phyloP scores from a whole-genome alignment of 2,797 vertebrate genomes.

The Arnoldichthys spilopterus region DNA sequence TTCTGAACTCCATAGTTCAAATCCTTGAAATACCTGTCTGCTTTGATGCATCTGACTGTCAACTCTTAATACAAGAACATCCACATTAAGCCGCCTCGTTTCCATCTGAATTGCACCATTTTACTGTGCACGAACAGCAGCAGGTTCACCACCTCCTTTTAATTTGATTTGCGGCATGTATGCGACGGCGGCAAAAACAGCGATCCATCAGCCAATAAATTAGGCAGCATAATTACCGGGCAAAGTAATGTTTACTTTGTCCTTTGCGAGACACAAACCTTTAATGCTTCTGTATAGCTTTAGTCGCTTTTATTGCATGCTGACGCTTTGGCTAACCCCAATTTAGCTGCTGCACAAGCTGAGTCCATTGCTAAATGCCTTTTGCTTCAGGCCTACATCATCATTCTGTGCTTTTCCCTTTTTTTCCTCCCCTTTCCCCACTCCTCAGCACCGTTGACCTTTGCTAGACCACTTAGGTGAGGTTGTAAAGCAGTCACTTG shows the following conservation, averaged over 20 bases:
- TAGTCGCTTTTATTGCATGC: slow-evolving; percentile 36
- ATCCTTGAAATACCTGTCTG: not conserved
- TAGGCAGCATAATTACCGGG: slow-evolving; percentile 27
- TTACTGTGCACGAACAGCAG: slow-evolving; percentile 21
- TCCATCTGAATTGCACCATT: slow-evolving; percentile 7
- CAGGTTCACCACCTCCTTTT: slow-evolving; percentile 16
- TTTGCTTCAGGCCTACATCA: slow-evolving; percentile 24
- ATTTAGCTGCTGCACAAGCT: slow-evolving; percentile 26
- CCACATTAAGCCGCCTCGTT: not conserved
- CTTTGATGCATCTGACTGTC: not conserved
- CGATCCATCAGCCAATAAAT: slow-evolving; percentile 33
- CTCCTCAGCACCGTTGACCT: slow-evolving; percentile 44
- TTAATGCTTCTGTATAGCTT: slow-evolving; percentile 15
- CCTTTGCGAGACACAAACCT: slow-evolving; percentile 28
- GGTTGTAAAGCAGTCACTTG: slow-evolving; percentile 40
- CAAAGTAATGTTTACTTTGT: slow-evolving; percentile 16
- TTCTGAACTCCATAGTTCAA: not conserved
- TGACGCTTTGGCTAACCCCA: slow-evolving; percentile 32
- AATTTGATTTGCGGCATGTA: slow-evolving; percentile 22
- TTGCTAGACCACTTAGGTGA: slow-evolving; percentile 35
- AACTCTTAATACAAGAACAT: slow-evolving; percentile 11
- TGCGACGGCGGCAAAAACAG: not conserved
- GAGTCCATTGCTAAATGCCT: slow-evolving; percentile 26
- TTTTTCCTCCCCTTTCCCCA: not conserved
- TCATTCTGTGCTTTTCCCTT: slow-evolving; percentile 35